These are phyloP conservation scores for Chrysolina oricalcia DNA, from an alignment of 2,888 invertebrate genomes.

Conservation along the genomic window DNA sequence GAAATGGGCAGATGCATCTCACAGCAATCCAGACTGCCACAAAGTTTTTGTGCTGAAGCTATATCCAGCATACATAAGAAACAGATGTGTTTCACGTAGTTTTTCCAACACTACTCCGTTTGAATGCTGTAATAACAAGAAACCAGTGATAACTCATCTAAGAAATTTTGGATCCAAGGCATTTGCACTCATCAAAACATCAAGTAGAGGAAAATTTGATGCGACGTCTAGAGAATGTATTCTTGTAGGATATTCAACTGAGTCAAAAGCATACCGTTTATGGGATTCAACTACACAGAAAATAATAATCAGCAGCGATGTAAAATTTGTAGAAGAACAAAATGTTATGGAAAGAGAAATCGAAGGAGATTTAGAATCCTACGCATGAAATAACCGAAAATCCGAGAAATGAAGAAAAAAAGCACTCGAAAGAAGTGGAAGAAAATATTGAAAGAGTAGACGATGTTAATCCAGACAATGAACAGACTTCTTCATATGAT, in stretches of 20 bases:
- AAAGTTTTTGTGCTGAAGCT: constrained; percentile 53
- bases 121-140: neutral
- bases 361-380: too few relatives aligned
- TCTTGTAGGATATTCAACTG: too few relatives aligned
- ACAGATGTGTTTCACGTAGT: constrained; percentile 58
- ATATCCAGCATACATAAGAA: constrained; percentile 62
- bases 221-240: too few relatives aligned
- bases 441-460: neutral
- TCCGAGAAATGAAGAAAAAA: neutral
- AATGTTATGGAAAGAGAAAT: too few relatives aligned
- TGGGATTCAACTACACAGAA: too few relatives aligned
- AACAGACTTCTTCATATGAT: neutral
- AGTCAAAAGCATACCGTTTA: too few relatives aligned
- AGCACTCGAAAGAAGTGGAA: neutral
- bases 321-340: too few relatives aligned
- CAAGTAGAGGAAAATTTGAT: neutral
- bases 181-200: too few relatives aligned
- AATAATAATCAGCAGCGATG: neutral
- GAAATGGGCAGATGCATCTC: constrained; percentile 56
- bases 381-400: too few relatives aligned
- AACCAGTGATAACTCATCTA: neutral
- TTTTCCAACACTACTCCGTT: neutral
- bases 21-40: neutral
- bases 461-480: neutral
- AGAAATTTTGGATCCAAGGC: neutral